A percentile compares a stretch with the other conserved stretches of the same genome.
These are phyloP conservation scores for Elgaria multicarinata DNA, from an alignment of 2,113 vertebrate genomes.

Conservation along the genomic window DNA sequence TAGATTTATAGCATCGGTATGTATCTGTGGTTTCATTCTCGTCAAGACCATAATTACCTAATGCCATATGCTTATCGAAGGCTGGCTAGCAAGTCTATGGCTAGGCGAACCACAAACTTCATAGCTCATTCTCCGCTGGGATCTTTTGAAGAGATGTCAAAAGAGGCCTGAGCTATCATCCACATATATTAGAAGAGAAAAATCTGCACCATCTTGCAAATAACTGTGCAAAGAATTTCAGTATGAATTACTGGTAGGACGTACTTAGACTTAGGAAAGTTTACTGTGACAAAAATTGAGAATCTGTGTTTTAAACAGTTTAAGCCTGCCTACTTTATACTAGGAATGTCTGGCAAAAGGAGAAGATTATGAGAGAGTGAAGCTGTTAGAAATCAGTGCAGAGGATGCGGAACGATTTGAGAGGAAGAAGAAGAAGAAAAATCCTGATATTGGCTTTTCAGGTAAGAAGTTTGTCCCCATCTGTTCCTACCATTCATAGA, in stretches of 20 bases:
- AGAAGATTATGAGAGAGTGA: slow-evolving; percentile 91
- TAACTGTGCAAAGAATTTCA: background rate
- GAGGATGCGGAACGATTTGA: slow-evolving; percentile 95
- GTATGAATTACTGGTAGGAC: background rate
- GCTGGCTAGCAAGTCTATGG: too few species aligned
- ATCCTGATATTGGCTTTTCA: slow-evolving; percentile 95
- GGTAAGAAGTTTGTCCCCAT: slow-evolving; percentile 65
- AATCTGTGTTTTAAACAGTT: accelerated
- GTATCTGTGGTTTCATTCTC: background rate
- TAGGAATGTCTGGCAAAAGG: slow-evolving; percentile 90
- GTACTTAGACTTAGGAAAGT: background rate
- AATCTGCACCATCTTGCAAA: background rate
- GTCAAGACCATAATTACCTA: background rate
- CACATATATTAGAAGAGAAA: background rate
- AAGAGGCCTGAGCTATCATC: slow-evolving; percentile 29
- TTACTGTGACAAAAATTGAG: background rate
- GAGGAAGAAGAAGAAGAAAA: slow-evolving; percentile 92
- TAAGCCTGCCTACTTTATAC: accelerated
- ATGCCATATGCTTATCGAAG: background rate
- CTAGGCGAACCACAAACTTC: background rate
- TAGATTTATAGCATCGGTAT: too few species aligned
- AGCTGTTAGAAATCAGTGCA: slow-evolving; percentile 92
- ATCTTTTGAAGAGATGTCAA: slow-evolving; percentile 17
- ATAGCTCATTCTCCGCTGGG: background rate
- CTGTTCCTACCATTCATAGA: too few species aligned